Percentiles rank a stretch among this genome's conserved stretches.
Evolutionary conservation across 2,888 invertebrate species (phyloP).

Genomic region (Pheosia gnoma): DNA sequence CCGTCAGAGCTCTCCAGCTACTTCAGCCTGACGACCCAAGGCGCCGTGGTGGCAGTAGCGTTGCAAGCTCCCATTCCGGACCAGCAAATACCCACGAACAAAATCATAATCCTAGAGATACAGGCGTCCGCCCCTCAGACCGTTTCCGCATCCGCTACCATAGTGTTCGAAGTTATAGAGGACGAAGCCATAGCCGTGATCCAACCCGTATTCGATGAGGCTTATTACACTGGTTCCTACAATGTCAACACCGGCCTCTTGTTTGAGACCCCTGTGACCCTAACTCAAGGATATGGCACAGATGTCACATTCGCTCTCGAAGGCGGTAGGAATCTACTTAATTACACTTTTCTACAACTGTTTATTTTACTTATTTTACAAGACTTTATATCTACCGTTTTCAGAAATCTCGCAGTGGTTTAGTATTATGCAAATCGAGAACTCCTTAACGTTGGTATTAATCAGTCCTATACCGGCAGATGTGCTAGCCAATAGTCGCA

Average conservation of each 20-base stretch:
- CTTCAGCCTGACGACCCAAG: constrained; percentile 22
- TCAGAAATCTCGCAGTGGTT: constrained; percentile 13
- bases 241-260: constrained; percentile 18
- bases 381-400: background rate
- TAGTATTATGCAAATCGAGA: constrained; percentile 10
- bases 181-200: constrained; percentile 10
- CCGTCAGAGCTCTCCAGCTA: constrained; percentile 27
- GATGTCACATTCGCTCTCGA: constrained; percentile 35
- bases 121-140: constrained; percentile 31
- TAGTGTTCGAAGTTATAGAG: constrained; percentile 31
- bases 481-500: constrained; percentile 31
- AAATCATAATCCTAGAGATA: constrained; percentile 33
- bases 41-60: constrained; percentile 21
- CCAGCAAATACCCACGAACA: constrained; percentile 26
- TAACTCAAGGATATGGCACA: constrained; percentile 33
- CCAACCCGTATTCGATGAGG: constrained; percentile 29
- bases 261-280: constrained; percentile 22
- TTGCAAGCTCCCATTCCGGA: constrained; percentile 31
- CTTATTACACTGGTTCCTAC: constrained; percentile 37
- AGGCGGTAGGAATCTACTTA: constrained; percentile 33
- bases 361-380: no score
- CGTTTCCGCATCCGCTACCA: constrained; percentile 28
- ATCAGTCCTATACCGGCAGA: constrained; percentile 29
- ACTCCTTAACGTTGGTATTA: constrained; percentile 22
- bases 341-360: no score